phyloP scores from a whole-genome alignment of 1,140 invertebrate species.

The Latrodectus geometricus region DNA sequence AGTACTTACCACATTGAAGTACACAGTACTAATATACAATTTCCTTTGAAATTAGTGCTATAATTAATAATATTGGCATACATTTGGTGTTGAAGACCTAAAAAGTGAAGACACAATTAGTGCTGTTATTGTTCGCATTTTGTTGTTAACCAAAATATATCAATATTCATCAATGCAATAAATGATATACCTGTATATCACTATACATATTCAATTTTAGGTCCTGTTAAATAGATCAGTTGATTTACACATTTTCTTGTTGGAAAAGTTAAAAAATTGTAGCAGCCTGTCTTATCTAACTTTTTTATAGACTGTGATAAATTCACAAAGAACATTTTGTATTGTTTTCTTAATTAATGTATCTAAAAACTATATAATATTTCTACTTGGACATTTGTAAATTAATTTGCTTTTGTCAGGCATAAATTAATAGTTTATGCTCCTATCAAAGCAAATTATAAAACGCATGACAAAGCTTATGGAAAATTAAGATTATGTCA shows the following conservation, averaged over 20 bases:
- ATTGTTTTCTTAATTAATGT: too few relatives aligned
- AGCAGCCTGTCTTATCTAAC: constrained; percentile 19
- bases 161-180: constrained; percentile 61
- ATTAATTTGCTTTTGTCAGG: too few relatives aligned
- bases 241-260: constrained; percentile 22
- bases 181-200: constrained; percentile 17
- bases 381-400: too few relatives aligned
- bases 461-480: too few relatives aligned
- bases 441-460: too few relatives aligned
- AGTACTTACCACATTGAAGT: background rate
- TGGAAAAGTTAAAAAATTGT: constrained; percentile 12
- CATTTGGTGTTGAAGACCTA: constrained; percentile 19
- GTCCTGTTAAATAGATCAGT: constrained; percentile 44
- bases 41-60: background rate
- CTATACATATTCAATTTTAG: constrained; percentile 47
- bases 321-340: constrained; percentile 15
- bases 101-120: constrained; percentile 12
- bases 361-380: too few relatives aligned
- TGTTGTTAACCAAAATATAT: constrained; percentile 36
- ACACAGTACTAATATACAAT: background rate
- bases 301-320: constrained; percentile 45
- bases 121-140: constrained; percentile 44
- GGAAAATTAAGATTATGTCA: too few relatives aligned
- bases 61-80: constrained; percentile 5
- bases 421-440: too few relatives aligned